These are phyloP conservation scores for Drosophila imparisetae DNA, from an alignment of 2,888 invertebrate species.

Conservation along the genomic window DNA sequence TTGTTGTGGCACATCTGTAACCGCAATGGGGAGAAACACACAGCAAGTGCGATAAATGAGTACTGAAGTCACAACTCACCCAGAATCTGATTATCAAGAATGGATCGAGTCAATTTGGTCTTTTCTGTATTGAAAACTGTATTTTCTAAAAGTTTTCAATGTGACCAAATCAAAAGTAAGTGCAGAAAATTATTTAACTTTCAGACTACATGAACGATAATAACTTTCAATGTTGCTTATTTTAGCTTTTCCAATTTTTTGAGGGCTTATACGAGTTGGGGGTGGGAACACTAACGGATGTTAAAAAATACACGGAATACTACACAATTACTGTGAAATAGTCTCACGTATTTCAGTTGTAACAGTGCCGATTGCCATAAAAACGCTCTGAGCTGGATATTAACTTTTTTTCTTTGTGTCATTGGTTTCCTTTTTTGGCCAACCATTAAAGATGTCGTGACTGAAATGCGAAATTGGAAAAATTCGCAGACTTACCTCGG, in stretches of 20 bases:
- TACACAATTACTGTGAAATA: conserved; percentile 40
- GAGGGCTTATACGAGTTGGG: conserved; percentile 7
- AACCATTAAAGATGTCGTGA: conserved; percentile 41
- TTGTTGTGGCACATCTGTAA: conserved; percentile 50
- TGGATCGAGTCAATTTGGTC: not conserved
- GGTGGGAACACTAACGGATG: conserved; percentile 10
- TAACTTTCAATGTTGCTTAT: not conserved
- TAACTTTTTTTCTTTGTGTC: not conserved
- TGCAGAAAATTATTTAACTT: not conserved
- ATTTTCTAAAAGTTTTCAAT: not conserved
- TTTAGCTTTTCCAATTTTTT: not conserved
- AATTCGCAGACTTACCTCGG: conserved; percentile 37
- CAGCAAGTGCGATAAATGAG: conserved; percentile 17
- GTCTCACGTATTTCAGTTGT: conserved; percentile 53
- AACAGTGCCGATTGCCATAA: conserved; percentile 58
- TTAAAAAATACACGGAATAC: conserved; percentile 22
- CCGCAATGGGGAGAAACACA: conserved; percentile 30
- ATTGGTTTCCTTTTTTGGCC: conserved; percentile 31
- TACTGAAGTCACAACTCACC: not conserved
- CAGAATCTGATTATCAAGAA: conserved; percentile 30
- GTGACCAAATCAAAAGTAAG: not conserved
- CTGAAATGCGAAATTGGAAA: conserved; percentile 39
- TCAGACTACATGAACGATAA: not conserved
- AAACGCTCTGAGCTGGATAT: conserved; percentile 35
- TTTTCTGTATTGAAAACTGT: not conserved